Evolutionary conservation across 2,888 invertebrate genomes (phyloP), one percentile per base, ranked within the genome.

Genomic region (Leptarthrus brevirostris): DNA sequence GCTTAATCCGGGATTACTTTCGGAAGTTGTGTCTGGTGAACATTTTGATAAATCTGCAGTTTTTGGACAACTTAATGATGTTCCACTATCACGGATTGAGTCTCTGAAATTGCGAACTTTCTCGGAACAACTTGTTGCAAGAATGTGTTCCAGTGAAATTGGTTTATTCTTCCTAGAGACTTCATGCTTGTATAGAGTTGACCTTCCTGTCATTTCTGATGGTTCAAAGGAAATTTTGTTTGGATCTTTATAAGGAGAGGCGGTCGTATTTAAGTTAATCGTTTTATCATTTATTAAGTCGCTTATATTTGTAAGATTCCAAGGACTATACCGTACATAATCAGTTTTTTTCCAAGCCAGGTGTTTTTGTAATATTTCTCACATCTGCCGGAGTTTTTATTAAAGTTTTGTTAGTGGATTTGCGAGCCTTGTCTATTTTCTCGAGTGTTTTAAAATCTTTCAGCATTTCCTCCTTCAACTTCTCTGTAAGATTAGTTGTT

Each of bases 131-230:
- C 84, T 85, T 4, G 80, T 80, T n/a, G 81, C 81, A 0, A 85
- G 78, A 52, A 85, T 84, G n/a, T 85, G 82, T 30, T 81, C 81
- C 8, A 84, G 81, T 0, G 83, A 81, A 4, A 83, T 71, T 58
- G 18, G 36, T 20, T 74, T 72, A 8, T 14, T 58, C 12, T 70
- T 66, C 64, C 18, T 22, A 5, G 6, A 16, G n/a, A 12, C n/a
- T 16, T 74, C 77, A 14, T 61, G 22, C 54, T 47, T 56, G 49
- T 81, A 81, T 1, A 81, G 78, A 0, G 84, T 85, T 0, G 85
- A 84, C 6, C 85, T 80, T 0, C 82, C 85, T 0, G 84, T 84
- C 6, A 85, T 84, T 75, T 85, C 84, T 0, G 78, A 79, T 0
- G 84, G 83, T 61, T 84, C 82, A 76, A 84, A 84, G 0, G 83